Percentiles rank a stretch among this genome's conserved stretches.
phyloP scores from a whole-genome alignment of 2,888 invertebrate genomes.

The Eubasilissa splendida region DNA sequence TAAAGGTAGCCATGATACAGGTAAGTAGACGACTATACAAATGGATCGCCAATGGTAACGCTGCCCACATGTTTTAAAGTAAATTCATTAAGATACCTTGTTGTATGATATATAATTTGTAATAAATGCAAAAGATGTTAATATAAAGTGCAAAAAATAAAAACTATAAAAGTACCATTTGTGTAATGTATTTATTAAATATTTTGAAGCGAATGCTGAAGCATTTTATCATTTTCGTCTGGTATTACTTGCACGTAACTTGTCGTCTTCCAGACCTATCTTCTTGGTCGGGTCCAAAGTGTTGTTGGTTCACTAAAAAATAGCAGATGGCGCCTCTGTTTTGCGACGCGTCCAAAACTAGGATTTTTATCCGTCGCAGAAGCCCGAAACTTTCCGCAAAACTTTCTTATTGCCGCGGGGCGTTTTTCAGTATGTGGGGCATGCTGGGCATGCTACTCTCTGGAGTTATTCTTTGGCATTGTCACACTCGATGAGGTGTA shows the following conservation, averaged over 20 bases:
- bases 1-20: too few relatives aligned
- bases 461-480: slow-evolving; percentile 50
- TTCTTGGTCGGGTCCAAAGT: slow-evolving; percentile 38
- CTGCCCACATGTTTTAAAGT: too few relatives aligned
- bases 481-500: slow-evolving; percentile 53
- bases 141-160: too few relatives aligned
- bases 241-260: neutral
- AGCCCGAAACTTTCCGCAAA: slow-evolving; percentile 44
- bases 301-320: slow-evolving; percentile 48
- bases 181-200: too few relatives aligned
- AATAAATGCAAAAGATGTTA: too few relatives aligned
- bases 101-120: too few relatives aligned
- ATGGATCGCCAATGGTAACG: too few relatives aligned
- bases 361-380: slow-evolving; percentile 45
- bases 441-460: slow-evolving; percentile 19
- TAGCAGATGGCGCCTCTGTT: slow-evolving; percentile 54
- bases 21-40: too few relatives aligned
- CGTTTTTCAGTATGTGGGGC: slow-evolving; percentile 37
- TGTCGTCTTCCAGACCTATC: neutral
- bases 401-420: slow-evolving; percentile 53
- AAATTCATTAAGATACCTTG: too few relatives aligned
- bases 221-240: too few relatives aligned
- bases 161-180: too few relatives aligned
- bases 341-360: slow-evolving; percentile 54
- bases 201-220: too few relatives aligned